Evolutionary conservation across 2,888 invertebrate species (phyloP), one percentile per base, ranked within the genome.

Genomic region (Idaea dimidiata): DNA sequence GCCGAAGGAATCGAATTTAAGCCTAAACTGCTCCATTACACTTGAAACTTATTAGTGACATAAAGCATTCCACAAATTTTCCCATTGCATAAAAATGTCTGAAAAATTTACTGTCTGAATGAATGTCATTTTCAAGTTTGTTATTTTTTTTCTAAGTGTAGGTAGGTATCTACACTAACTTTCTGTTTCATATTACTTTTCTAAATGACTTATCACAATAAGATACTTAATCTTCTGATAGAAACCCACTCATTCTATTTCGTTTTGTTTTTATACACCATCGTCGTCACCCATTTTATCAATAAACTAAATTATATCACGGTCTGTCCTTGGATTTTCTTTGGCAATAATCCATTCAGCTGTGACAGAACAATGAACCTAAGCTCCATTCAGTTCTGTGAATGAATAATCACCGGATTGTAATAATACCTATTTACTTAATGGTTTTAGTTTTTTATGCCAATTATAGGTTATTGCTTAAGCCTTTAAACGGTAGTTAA

Each of bases 291-390:
- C 43, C 43, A 43, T 43, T 43, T 14, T 8, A 8, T 43, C 43
- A 43, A 43, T 43, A 43, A 43, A 43, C 43, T 43, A 43, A 43
- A 43, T 24, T 24, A 24, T 24, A 24, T 43, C 43, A 43, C 43
- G 43, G 43, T 43, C 10, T 43, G 43, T 43, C 43, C 43, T 43
- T 43, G 43, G 43, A 43, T 43, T 43, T 43, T 43, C 43, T 43
- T 43, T 10, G 43, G 43, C 43, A 43, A 43, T 43, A 24, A 24
- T 43, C 43, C 43, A 43, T 43, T 43, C 43, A 14, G 14, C 43
- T 43, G 43, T 43, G 43, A 43, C 43, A 43, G 43, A 43, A 43
- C 43, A 43, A 43, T 43, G 43, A 43, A 43, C 43, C 43, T 43
- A 3, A 43, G 14, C 43, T 43, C 43, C 43, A 43, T 43, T 43